phyloP scores from a whole-genome alignment of 1,140 invertebrate species.

The Saccostrea cuccullata region DNA sequence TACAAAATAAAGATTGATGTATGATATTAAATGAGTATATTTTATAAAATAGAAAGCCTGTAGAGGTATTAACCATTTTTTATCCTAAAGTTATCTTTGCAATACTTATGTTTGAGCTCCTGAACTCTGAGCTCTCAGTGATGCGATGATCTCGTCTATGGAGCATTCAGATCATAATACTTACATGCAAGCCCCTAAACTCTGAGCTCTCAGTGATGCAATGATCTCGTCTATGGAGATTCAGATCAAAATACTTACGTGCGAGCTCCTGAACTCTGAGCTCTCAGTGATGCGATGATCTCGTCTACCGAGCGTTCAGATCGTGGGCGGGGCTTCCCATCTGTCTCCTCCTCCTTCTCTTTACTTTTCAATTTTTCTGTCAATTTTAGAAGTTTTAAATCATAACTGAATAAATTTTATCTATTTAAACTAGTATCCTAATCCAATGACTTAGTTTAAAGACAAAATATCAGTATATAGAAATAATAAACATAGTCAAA shows the following conservation, averaged over 20 bases:
- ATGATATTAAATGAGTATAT: no score
- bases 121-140: conserved; percentile 62
- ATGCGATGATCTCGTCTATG: conserved; percentile 75
- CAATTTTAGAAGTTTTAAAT: background rate
- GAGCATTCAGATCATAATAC: conserved; percentile 65
- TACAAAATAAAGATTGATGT: no score
- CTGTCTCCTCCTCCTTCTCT: conserved; percentile 44
- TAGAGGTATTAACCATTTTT: background rate
- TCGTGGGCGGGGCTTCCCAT: conserved; percentile 16
- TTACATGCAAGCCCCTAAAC: conserved; percentile 57
- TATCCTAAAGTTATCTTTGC: no score
- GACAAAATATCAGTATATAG: no score
- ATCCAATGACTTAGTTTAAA: no score
- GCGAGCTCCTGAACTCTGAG: conserved; percentile 55
- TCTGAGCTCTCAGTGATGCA: conserved; percentile 65
- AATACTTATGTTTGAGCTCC: conserved; percentile 59
- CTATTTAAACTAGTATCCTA: no score
- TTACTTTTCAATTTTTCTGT: conserved; percentile 45
- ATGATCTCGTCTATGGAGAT: conserved; percentile 75
- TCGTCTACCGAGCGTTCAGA: conserved; percentile 73
- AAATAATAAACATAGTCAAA: no score
- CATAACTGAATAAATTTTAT: no score
- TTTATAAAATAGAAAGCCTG: background rate
- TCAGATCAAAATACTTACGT: conserved; percentile 61
- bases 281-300: conserved; percentile 72